A percentile compares a stretch with the other conserved stretches of the same genome.
Conservation (phyloP, 2,797 vertebrate species). For the Thamnophis elegans region DNA sequence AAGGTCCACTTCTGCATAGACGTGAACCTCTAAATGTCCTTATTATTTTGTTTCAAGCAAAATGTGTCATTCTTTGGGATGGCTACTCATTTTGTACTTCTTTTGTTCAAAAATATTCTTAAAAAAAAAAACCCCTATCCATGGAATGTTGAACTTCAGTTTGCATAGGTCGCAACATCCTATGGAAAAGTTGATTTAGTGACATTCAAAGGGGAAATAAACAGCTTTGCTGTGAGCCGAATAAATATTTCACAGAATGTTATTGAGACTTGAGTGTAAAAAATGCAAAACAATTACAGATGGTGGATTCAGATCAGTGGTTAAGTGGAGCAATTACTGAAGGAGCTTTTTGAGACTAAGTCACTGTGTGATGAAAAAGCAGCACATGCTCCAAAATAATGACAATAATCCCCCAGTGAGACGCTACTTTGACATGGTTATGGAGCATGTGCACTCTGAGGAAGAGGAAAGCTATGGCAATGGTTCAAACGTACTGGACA, state of each 20-base stretch:
- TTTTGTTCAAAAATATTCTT: background rate
- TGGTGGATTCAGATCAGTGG: conserved; percentile 37
- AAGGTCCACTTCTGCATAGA: background rate
- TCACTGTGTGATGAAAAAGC: conserved; percentile 1
- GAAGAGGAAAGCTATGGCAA: background rate
- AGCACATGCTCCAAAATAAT: conserved; percentile 13
- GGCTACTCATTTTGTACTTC: background rate
- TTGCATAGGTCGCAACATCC: background rate
- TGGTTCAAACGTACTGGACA: background rate
- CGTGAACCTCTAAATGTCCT: background rate
- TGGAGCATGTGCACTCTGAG: background rate
- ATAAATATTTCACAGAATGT: conserved; percentile 11
- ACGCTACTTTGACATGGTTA: background rate
- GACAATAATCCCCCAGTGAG: background rate
- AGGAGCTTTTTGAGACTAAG: conserved; percentile 11
- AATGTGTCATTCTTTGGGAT: background rate
- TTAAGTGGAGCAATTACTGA: conserved; percentile 20
- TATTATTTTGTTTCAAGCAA: background rate
- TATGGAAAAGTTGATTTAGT: background rate
- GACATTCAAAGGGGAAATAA: background rate
- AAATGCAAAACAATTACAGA: conserved; percentile 20
- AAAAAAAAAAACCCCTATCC: background rate
- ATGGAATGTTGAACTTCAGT: background rate
- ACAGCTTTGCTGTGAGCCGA: background rate
- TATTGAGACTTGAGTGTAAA: conserved; percentile 2